phyloP scores from a whole-genome alignment of 2,797 vertebrate genomes.

The Margarornis squamiger region DNA sequence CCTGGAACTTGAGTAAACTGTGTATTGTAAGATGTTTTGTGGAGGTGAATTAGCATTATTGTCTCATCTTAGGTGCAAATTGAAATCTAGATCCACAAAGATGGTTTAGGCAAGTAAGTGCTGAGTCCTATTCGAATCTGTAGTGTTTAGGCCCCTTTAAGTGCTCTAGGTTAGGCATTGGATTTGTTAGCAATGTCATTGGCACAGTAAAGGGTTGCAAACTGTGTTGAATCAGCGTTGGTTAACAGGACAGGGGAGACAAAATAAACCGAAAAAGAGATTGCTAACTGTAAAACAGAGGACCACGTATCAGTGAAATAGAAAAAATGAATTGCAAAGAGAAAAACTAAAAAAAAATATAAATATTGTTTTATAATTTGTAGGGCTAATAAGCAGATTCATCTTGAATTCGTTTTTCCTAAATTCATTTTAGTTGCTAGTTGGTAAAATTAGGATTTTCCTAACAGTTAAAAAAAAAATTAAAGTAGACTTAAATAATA shows the following conservation, averaged over 20 bases:
- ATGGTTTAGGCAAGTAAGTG: not conserved
- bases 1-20: not conserved
- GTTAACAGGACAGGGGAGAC: not conserved
- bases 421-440: not conserved
- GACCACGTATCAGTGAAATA: not conserved
- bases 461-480: not conserved
- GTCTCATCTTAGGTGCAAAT: not conserved
- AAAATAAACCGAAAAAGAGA: not conserved
- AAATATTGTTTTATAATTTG: not conserved
- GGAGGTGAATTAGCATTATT: not conserved
- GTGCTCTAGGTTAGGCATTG: not conserved
- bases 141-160: not conserved
- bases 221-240: not conserved
- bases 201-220: not conserved
- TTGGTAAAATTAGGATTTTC: not conserved
- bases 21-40: not conserved
- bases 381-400: not conserved
- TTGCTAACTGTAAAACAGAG: not conserved
- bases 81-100: not conserved
- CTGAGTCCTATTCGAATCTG: not conserved
- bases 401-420: not conserved
- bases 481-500: not conserved
- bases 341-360: not conserved
- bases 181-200: not conserved
- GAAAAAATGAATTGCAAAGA: not conserved